Conservation (phyloP, 2,113 vertebrate species). For the Mesembrinibis cayennensis region DNA sequence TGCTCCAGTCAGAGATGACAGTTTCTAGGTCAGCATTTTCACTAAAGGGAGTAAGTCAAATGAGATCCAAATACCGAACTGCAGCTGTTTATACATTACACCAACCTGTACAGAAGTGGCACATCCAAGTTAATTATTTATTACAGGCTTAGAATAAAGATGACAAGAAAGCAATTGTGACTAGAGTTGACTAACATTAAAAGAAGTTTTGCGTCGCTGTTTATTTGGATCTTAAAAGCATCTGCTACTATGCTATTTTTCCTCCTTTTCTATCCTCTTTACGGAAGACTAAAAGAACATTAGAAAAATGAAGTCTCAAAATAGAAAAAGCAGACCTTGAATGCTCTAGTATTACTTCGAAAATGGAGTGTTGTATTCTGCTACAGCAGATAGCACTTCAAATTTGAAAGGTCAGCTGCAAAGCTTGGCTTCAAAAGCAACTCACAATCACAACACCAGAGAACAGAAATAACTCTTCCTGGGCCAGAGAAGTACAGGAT, state of each 20-base stretch:
- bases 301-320: neutral
- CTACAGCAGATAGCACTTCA: neutral
- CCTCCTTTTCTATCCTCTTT: neutral
- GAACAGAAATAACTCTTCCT: neutral
- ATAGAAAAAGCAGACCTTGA: conserved; percentile 7
- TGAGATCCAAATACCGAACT: neutral
- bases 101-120: neutral
- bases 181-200: neutral
- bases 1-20: neutral
- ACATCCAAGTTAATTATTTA: conserved; percentile 24
- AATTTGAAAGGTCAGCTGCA: conserved; percentile 48
- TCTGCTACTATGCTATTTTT: neutral
- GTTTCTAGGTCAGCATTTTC: conserved; percentile 27
- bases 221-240: neutral
- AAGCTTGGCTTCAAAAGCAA: conserved; percentile 32
- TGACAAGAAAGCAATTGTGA: neutral
- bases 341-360: neutral
- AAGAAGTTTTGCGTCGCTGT: neutral
- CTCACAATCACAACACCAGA: neutral
- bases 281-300: neutral
- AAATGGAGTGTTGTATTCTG: neutral
- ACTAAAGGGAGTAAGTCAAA: neutral
- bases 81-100: neutral
- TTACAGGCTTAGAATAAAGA: neutral
- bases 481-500: neutral